Conservation (phyloP, 2,113 vertebrate genomes). For the Osmerus mordax region DNA sequence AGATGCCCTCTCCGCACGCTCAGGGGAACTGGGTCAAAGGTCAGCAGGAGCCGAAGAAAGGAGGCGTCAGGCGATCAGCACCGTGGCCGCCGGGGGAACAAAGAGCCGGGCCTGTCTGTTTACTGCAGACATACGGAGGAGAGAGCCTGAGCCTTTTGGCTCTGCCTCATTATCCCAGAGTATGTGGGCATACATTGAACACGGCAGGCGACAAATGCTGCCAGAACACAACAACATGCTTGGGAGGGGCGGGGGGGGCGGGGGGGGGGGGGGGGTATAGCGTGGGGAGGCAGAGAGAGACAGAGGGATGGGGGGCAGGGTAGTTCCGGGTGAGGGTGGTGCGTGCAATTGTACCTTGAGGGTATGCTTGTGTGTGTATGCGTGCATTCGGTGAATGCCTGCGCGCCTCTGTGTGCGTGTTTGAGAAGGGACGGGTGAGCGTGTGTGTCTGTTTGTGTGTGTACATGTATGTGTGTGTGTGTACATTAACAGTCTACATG, state of each 20-base stretch:
- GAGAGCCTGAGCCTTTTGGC: slow-evolving; percentile 32
- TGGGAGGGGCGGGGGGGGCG: slow-evolving; percentile 9
- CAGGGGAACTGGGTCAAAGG: slow-evolving; percentile 63
- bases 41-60: slow-evolving; percentile 46
- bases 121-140: slow-evolving; percentile 20
- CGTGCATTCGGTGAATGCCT: too few species aligned
- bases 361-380: too few species aligned
- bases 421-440: too few species aligned
- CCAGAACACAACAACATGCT: slow-evolving; percentile 10
- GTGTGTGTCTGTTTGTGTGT: too few species aligned
- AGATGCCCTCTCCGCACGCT: slow-evolving; percentile 49
- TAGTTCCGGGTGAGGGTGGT: too few species aligned
- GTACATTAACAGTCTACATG: too few species aligned
- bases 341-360: too few species aligned
- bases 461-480: too few species aligned
- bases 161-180: slow-evolving; percentile 35
- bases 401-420: too few species aligned
- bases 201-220: slow-evolving; percentile 29
- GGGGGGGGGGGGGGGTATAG: background rate
- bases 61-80: slow-evolving; percentile 43
- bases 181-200: slow-evolving; percentile 34
- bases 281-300: too few species aligned
- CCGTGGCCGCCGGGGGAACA: slow-evolving; percentile 32
- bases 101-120: slow-evolving; percentile 43
- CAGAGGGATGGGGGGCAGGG: too few species aligned